A percentile compares a stretch with the other conserved stretches of the same genome.
Conservation (phyloP, 2,888 invertebrate genomes). For the Conomelus anceps region DNA sequence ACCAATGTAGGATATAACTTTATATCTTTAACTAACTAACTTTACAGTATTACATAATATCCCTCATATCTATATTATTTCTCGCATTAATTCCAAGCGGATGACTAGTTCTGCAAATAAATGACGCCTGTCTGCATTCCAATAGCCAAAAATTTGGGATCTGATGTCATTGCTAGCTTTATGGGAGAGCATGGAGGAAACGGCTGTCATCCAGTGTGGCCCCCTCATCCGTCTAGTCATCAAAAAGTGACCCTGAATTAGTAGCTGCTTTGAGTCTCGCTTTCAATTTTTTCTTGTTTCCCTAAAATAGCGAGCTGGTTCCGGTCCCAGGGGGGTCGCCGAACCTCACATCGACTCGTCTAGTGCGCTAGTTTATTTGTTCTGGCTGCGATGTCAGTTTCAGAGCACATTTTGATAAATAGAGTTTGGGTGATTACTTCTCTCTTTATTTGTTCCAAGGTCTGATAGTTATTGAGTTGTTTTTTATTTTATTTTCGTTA, state of each 20-base stretch:
- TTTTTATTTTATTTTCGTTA: too few relatives aligned
- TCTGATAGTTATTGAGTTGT: too few relatives aligned
- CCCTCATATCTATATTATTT: too few relatives aligned
- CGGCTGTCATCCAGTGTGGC: background rate
- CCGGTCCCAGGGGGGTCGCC: background rate
- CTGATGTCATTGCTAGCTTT: background rate
- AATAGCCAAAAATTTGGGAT: background rate
- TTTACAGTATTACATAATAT: too few relatives aligned
- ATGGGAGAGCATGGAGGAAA: background rate
- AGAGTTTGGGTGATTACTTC: too few relatives aligned
- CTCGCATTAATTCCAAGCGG: background rate
- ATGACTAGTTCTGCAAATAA: background rate
- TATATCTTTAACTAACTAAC: too few relatives aligned
- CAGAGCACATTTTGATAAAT: too few relatives aligned
- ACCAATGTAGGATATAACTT: too few relatives aligned
- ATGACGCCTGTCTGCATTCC: background rate
- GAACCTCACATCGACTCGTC: background rate
- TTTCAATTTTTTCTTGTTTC: background rate
- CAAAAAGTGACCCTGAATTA: background rate
- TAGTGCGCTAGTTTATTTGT: background rate
- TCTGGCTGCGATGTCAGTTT: too few relatives aligned
- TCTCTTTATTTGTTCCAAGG: too few relatives aligned
- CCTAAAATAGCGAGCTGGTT: background rate
- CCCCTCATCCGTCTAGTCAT: background rate
- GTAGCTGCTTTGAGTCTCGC: background rate